Conservation (phyloP, 2,888 invertebrate genomes). For the Aleiodes alternator region DNA sequence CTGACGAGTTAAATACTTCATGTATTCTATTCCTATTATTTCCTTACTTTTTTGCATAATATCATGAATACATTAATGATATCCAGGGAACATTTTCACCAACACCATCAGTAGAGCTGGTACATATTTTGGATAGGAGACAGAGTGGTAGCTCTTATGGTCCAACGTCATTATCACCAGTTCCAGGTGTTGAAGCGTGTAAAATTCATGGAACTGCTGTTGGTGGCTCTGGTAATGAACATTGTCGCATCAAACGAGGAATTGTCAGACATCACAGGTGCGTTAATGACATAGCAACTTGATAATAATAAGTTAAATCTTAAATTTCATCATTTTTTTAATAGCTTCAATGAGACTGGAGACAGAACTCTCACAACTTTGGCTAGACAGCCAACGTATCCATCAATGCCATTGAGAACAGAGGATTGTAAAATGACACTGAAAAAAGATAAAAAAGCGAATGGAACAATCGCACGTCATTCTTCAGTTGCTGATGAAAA, state of each 20-base stretch:
- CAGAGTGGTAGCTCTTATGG: conserved; percentile 72
- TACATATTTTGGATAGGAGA: conserved; percentile 71
- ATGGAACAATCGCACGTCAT: conserved; percentile 64
- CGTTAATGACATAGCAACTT: background rate
- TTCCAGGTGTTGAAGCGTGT: conserved; percentile 72
- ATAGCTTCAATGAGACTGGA: conserved; percentile 73
- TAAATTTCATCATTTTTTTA: conserved; percentile 12
- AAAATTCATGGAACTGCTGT: conserved; percentile 72
- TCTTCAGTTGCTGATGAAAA: conserved; percentile 70
- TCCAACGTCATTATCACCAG: conserved; percentile 72
- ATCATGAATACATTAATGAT: conserved; percentile 3
- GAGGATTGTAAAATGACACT: conserved; percentile 71
- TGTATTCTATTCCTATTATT: background rate
- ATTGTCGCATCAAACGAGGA: conserved; percentile 72
- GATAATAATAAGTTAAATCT: background rate
- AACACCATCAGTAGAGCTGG: conserved; percentile 73
- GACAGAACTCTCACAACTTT: conserved; percentile 71
- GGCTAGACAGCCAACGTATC: conserved; percentile 72
- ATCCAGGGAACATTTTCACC: conserved; percentile 72
- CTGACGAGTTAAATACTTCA: too few species aligned
- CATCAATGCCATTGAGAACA: conserved; percentile 72
- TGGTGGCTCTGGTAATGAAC: conserved; percentile 69
- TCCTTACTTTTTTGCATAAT: background rate
- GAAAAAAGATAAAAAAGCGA: conserved; percentile 66
- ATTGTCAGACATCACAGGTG: conserved; percentile 74